A percentile compares a stretch with the other conserved stretches of the same genome.
Evolutionary conservation across 1,140 invertebrate species (phyloP).

Genomic region (Ladona fulva): DNA sequence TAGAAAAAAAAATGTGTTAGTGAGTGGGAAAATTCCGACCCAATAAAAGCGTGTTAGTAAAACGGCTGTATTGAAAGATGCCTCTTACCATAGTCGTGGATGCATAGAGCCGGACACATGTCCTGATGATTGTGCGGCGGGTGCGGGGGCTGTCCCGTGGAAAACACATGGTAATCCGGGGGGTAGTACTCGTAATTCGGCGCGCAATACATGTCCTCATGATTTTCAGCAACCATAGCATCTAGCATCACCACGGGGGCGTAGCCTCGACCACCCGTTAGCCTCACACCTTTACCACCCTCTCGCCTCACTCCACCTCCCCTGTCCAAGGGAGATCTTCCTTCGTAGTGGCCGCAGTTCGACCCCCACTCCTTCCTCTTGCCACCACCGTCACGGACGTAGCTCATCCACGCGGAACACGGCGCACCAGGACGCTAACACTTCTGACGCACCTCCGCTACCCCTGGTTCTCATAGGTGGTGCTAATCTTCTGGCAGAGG

Average conservation of each 20-base stretch:
- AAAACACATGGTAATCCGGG: conserved; percentile 21
- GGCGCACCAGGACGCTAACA: not conserved
- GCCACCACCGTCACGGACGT: not conserved
- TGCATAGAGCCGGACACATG: conserved; percentile 29
- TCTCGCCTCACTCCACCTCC: not conserved
- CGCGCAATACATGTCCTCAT: conserved; percentile 33
- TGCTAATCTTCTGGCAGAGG: not conserved
- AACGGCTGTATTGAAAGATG: not conserved
- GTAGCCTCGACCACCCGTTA: not conserved
- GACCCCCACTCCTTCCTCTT: not conserved
- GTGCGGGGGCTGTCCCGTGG: not conserved
- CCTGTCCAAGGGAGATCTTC: not conserved
- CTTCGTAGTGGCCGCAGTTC: not conserved
- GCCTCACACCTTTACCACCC: not conserved
- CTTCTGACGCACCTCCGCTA: not conserved
- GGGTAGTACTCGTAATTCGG: conserved; percentile 29
- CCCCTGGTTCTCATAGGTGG: not conserved
- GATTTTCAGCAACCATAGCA: conserved; percentile 14
- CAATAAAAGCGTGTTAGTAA: not conserved
- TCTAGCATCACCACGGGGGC: not conserved
- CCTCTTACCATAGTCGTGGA: conserved; percentile 28
- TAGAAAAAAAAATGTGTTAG: not conserved
- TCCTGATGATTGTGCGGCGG: not conserved
- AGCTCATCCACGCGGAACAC: not conserved
- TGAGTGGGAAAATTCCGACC: not conserved